A percentile compares a stretch with the other conserved stretches of the same genome.
phyloP scores from a whole-genome alignment of 2,888 invertebrate genomes.

The Heliothis peltigera region DNA sequence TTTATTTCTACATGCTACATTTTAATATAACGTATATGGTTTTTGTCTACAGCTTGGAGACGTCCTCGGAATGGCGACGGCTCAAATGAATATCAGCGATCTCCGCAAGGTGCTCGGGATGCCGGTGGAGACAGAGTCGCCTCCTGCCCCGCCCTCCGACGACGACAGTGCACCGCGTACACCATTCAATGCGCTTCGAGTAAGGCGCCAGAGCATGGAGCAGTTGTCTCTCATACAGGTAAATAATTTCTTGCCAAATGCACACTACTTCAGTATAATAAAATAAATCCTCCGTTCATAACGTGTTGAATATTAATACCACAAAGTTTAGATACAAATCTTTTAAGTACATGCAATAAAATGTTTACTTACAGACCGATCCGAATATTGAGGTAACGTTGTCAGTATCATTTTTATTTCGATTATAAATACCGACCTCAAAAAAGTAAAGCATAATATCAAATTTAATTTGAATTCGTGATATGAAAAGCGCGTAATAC shows the following conservation, averaged over 20 bases:
- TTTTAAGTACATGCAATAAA: too few relatives aligned
- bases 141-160: constrained; percentile 61
- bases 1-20: not conserved
- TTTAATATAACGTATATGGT: not conserved
- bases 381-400: too few relatives aligned
- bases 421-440: too few relatives aligned
- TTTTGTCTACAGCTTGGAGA: constrained; percentile 92
- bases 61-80: constrained; percentile 97
- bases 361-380: too few relatives aligned
- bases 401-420: too few relatives aligned
- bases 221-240: constrained; percentile 98
- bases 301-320: too few relatives aligned
- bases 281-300: too few relatives aligned
- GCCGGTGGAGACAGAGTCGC: constrained; percentile 85
- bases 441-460: too few relatives aligned
- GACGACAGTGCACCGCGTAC: constrained; percentile 72
- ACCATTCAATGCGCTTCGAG: constrained; percentile 89
- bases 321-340: too few relatives aligned
- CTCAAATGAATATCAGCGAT: constrained; percentile 97
- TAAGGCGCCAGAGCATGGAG: constrained; percentile 98
- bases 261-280: too few relatives aligned
- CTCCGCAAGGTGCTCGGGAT: constrained; percentile 95
- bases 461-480: too few relatives aligned
- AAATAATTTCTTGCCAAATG: not conserved
- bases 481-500: too few relatives aligned